Base-by-base conservation (phyloP, 1,140 invertebrate species). In the Luehdorfia chinensis region DNA sequence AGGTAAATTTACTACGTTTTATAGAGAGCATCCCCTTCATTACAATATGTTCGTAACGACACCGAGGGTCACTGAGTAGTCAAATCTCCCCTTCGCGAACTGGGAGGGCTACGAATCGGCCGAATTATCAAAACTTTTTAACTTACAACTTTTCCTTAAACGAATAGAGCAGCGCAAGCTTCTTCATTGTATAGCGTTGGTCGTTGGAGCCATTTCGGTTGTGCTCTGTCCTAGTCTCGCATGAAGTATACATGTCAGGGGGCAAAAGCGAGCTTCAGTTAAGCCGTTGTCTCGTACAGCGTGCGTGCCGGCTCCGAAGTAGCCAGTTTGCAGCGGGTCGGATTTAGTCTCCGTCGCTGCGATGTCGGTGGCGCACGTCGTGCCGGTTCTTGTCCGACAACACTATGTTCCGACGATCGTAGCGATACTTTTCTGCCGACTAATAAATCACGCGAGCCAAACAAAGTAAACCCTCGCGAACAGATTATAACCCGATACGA, bases 91-190 rank as follows among this genome's bases (percentile, higher is more conserved):
- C 70, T 50, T 58, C 57, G 69, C 59, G 57, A 68, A n/a, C n/a
- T n/a, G n/a, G n/a, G n/a, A 71, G 62, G 59, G 60, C 60, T 69
- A 34, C 56, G 58, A 59, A 72, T 85, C 77, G 71, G 64, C 73
- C 52, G 72, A 83, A 84, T 84, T 79, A 83, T 83, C 73, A 75
- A 84, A 86, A 86, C 64, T 84, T 86, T 86, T 83, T 71, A 84
- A 84, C 67, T 81, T 78, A 70, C 62, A 84, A 80, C 75, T 83
- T 85, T 81, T 75, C 68, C 65, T 67, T 69, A 66, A 77, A 63
- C 64, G 75, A n/a, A n/a, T n/a, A n/a, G 50, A 74, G 61, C 48
- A 34, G 25, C 50, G 57, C 43, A 53, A 64, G 66, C 61, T 65
- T 73, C 58, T 66, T 67, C 57, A 68, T 69, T 67, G 57, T 52